Evolutionary conservation across 2,113 vertebrate genomes (phyloP).

Genomic region (Xenopus borealis): DNA sequence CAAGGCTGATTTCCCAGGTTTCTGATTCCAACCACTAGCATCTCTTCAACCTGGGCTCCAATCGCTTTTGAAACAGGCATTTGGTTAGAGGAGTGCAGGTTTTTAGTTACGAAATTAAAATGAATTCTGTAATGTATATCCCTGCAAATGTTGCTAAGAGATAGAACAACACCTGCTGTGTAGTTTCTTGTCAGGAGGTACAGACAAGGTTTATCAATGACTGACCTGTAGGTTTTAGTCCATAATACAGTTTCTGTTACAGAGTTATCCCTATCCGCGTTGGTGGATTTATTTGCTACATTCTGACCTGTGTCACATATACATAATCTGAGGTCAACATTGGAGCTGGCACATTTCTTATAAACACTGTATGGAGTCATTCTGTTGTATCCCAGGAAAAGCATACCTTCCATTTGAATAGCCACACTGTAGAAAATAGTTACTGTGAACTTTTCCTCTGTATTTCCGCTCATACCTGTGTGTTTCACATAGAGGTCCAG

Average conservation of each 20-base stretch:
- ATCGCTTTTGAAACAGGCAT: slow-evolving; percentile 37
- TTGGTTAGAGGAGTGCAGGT: slow-evolving; percentile 35
- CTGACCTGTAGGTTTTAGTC: slow-evolving; percentile 31
- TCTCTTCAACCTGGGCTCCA: slow-evolving; percentile 10
- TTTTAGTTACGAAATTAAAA: slow-evolving; percentile 41
- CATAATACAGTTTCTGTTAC: slow-evolving; percentile 20
- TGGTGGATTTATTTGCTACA: background rate
- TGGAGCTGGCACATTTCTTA: slow-evolving; percentile 23
- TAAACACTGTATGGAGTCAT: slow-evolving; percentile 43
- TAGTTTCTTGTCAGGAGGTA: slow-evolving; percentile 41
- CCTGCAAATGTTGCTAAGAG: slow-evolving; percentile 27
- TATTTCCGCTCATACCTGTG: background rate
- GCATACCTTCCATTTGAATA: slow-evolving; percentile 22
- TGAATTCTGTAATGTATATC: slow-evolving; percentile 35
- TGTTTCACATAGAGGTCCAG: slow-evolving; percentile 32
- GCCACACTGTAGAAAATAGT: slow-evolving; percentile 20
- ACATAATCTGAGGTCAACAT: slow-evolving; percentile 41
- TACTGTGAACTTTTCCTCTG: slow-evolving; percentile 41
- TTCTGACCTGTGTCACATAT: slow-evolving; percentile 34
- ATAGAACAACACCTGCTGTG: slow-evolving; percentile 33
- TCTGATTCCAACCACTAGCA: slow-evolving; percentile 40
- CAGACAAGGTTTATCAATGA: slow-evolving; percentile 35
- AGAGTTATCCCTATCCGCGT: background rate
- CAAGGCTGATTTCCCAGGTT: slow-evolving; percentile 30
- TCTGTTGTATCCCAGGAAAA: slow-evolving; percentile 40